Percentiles rank a stretch among this genome's conserved stretches.
Conservation (phyloP, 2,888 invertebrate species). For the Yponomeuta plumbellus region DNA sequence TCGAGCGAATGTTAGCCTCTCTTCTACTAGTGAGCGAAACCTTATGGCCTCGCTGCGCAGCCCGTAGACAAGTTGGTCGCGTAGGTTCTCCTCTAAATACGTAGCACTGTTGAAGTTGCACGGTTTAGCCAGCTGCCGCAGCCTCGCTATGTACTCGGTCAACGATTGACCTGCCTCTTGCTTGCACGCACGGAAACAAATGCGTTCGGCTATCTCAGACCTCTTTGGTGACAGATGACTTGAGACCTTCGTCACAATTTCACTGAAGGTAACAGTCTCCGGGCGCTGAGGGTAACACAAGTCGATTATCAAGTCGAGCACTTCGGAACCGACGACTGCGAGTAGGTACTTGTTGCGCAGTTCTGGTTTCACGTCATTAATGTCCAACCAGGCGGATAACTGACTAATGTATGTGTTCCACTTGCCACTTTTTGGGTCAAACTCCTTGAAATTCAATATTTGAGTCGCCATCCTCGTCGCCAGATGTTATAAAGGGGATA, state of each 20-base stretch:
- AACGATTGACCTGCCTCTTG: slow-evolving; percentile 11
- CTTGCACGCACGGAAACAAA: slow-evolving; percentile 14
- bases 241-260: neutral
- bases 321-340: slow-evolving; percentile 1
- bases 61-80: slow-evolving; percentile 16
- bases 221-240: slow-evolving; percentile 15
- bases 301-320: slow-evolving; percentile 7
- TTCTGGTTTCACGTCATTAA: neutral
- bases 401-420: neutral
- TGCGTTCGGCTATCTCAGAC: slow-evolving; percentile 16
- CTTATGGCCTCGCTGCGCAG: slow-evolving; percentile 14
- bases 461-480: too few species aligned
- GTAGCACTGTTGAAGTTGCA: neutral
- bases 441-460: slow-evolving; percentile 4
- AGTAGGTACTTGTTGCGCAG: neutral
- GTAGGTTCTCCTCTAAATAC: slow-evolving; percentile 12
- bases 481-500: too few species aligned
- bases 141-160: slow-evolving; percentile 9
- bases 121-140: neutral
- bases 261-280: neutral
- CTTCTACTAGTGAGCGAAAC: slow-evolving; percentile 12
- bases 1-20: slow-evolving; percentile 8
- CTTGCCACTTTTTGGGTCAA: neutral
- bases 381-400: slow-evolving; percentile 2
- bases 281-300: neutral